Evolutionary conservation across 2,888 invertebrate species (phyloP).

Genomic region (Cynaeus angustus): DNA sequence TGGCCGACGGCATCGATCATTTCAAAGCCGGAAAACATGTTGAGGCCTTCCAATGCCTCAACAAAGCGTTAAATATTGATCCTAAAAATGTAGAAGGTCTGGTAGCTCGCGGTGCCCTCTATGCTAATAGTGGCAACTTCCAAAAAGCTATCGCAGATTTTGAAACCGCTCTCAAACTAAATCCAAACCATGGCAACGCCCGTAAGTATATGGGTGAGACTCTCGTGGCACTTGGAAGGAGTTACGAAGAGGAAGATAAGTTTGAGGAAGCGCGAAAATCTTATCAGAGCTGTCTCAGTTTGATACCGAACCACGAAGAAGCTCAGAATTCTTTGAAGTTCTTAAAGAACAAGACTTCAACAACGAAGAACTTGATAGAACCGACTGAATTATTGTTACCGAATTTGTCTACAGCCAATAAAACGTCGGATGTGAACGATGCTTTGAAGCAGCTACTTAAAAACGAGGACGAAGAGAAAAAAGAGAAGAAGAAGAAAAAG

Average conservation of each 20-base stretch:
- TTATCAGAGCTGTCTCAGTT: conserved; percentile 87
- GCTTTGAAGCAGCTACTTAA: conserved; percentile 78
- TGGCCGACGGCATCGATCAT: conserved; percentile 96
- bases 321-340: conserved; percentile 89
- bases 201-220: conserved; percentile 96
- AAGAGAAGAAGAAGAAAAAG: conserved; percentile 79
- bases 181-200: conserved; percentile 93
- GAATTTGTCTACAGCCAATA: conserved; percentile 71
- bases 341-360: conserved; percentile 79
- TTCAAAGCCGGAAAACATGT: conserved; percentile 94
- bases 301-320: conserved; percentile 91
- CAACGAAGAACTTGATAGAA: conserved; percentile 77
- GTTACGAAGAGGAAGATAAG: conserved; percentile 91
- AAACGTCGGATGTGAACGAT: conserved; percentile 77
- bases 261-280: conserved; percentile 89
- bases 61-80: conserved; percentile 94
- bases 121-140: conserved; percentile 95
- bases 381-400: conserved; percentile 78
- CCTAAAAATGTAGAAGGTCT: conserved; percentile 93
- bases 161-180: conserved; percentile 90
- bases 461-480: conserved; percentile 73
- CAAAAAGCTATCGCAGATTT: conserved; percentile 96
- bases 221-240: conserved; percentile 89
- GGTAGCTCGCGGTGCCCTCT: conserved; percentile 92
- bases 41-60: conserved; percentile 95